phyloP scores from a whole-genome alignment of 2,888 invertebrate species.

The Dasypogon diadema region DNA sequence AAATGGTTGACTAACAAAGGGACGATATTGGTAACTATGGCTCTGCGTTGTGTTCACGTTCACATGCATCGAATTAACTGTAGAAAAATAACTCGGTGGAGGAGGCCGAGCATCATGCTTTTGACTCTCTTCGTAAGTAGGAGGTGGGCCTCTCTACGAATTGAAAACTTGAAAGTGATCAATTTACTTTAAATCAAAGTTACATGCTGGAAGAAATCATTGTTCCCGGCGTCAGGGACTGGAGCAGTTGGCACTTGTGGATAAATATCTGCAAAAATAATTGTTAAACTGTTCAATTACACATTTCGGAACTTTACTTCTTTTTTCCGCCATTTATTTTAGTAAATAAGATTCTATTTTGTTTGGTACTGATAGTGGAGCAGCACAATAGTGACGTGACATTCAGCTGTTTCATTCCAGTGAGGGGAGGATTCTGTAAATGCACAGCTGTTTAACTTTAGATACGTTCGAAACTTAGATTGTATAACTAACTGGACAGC shows the following conservation, averaged over 20 bases:
- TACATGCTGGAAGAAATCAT: slow-evolving; percentile 38
- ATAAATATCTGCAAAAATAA: slow-evolving; percentile 6
- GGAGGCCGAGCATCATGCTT: slow-evolving; percentile 52
- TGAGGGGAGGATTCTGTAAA: background rate
- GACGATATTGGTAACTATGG: background rate
- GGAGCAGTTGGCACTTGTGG: slow-evolving; percentile 15
- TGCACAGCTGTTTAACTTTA: too few species aligned
- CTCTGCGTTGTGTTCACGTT: too few species aligned
- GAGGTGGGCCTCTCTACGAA: slow-evolving; percentile 64
- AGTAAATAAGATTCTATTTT: background rate
- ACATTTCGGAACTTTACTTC: background rate
- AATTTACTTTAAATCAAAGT: background rate
- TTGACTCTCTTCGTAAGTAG: slow-evolving; percentile 66
- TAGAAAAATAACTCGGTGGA: slow-evolving; percentile 42
- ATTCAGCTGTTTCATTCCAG: slow-evolving; percentile 14
- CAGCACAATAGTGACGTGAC: slow-evolving; percentile 5
- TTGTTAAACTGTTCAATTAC: too few species aligned
- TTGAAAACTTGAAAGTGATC: background rate
- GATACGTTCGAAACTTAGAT: too few species aligned
- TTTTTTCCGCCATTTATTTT: slow-evolving; percentile 24
- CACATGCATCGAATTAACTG: background rate
- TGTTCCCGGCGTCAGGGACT: background rate
- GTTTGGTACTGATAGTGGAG: background rate
- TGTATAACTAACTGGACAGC: too few species aligned
- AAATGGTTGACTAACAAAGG: background rate